A percentile compares a stretch with the other conserved stretches of the same genome.
Evolutionary conservation across 1,140 invertebrate genomes (phyloP).

Genomic region (Lasaia peninsularis): DNA sequence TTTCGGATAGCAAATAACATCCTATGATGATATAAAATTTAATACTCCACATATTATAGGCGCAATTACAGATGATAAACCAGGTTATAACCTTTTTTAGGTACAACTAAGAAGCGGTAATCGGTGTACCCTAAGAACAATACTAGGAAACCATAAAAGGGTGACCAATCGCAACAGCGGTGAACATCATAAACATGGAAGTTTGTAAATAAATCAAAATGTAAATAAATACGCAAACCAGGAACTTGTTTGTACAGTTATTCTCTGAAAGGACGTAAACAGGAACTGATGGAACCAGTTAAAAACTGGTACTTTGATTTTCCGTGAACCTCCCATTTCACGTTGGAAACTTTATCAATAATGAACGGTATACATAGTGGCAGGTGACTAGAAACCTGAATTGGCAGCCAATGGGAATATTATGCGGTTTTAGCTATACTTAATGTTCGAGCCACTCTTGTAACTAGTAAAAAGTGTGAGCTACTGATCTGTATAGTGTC

Average conservation of each 20-base stretch:
- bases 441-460: too few relatives aligned
- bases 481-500: too few relatives aligned
- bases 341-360: slow-evolving; percentile 24
- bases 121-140: slow-evolving; percentile 37
- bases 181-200: slow-evolving; percentile 24
- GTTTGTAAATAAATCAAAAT: slow-evolving; percentile 62
- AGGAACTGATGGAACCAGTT: slow-evolving; percentile 39
- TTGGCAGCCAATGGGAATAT: too few relatives aligned
- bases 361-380: slow-evolving; percentile 12
- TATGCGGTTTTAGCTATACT: too few relatives aligned
- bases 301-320: slow-evolving; percentile 30
- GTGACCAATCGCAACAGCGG: slow-evolving; percentile 21
- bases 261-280: slow-evolving; percentile 54
- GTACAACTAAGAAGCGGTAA: slow-evolving; percentile 36
- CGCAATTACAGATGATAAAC: too few relatives aligned
- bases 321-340: slow-evolving; percentile 39
- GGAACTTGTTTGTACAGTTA: slow-evolving; percentile 68
- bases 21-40: too few relatives aligned
- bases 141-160: slow-evolving; percentile 36
- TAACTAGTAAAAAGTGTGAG: too few relatives aligned
- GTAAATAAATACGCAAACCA: slow-evolving; percentile 37
- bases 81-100: slow-evolving; percentile 9
- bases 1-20: too few relatives aligned
- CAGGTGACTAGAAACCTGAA: not conserved
- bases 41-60: too few relatives aligned